A percentile compares a stretch with the other conserved stretches of the same genome.
Evolutionary conservation across 1,140 invertebrate genomes (phyloP).

Genomic region (Glomeris maerens): DNA sequence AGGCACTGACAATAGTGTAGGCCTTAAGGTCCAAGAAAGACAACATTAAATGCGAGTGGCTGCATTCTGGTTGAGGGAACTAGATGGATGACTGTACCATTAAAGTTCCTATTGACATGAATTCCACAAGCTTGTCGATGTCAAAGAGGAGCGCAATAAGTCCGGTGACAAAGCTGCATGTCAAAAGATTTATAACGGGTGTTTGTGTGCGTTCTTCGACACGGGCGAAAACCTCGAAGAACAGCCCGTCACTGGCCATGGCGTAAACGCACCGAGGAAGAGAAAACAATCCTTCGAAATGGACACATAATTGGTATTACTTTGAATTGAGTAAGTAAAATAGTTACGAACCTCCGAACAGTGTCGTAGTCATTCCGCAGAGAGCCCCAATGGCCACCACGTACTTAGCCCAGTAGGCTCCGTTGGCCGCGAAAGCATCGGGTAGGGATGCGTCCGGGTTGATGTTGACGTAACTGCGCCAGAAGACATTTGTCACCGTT

Average conservation of each 20-base stretch:
- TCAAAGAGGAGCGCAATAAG: constrained; percentile 73
- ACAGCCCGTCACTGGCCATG: constrained; percentile 73
- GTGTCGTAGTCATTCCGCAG: constrained; percentile 70
- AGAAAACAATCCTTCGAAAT: constrained; percentile 70
- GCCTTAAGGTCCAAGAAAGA: too few species aligned
- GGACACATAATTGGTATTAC: too few species aligned
- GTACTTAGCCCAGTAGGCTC: constrained; percentile 62
- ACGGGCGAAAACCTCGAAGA: constrained; percentile 58
- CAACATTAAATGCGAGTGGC: too few species aligned
- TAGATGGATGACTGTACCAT: too few species aligned
- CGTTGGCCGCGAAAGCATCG: constrained; percentile 54
- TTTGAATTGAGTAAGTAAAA: too few species aligned
- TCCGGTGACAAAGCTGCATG: constrained; percentile 61
- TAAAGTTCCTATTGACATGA: constrained; percentile 85
- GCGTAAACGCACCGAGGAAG: constrained; percentile 70
- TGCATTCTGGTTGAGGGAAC: too few species aligned
- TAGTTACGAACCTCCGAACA: too few species aligned
- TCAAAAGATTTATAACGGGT: constrained; percentile 59
- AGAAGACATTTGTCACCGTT: too few species aligned
- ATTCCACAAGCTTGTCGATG: constrained; percentile 77
- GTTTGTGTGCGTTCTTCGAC: constrained; percentile 64
- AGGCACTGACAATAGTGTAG: constrained; percentile 78
- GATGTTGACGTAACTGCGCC: constrained; percentile 44
- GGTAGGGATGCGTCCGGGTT: constrained; percentile 66
- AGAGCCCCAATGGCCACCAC: constrained; percentile 72